phyloP scores from a whole-genome alignment of 2,888 invertebrate genomes.

The Agrypnus murinus region DNA sequence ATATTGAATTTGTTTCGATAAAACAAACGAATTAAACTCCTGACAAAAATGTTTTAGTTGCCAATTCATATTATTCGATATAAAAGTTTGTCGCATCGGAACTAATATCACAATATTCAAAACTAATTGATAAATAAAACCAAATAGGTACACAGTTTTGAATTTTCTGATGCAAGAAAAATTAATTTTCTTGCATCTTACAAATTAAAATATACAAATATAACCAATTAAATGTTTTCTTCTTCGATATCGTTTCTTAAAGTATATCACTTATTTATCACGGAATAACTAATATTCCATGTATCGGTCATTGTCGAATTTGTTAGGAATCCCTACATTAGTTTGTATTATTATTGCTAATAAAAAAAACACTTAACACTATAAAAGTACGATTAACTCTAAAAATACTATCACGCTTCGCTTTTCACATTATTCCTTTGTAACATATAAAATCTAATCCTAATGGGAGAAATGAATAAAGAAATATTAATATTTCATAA shows the following conservation, averaged over 20 bases:
- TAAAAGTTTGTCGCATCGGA: constrained; percentile 42
- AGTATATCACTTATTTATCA: constrained; percentile 46
- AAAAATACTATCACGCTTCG: constrained; percentile 54
- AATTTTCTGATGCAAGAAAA: not conserved
- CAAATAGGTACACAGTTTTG: constrained; percentile 17
- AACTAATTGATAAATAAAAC: constrained; percentile 20
- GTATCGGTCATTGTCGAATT: constrained; percentile 40
- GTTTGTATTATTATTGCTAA: constrained; percentile 44
- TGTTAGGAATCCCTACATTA: constrained; percentile 27
- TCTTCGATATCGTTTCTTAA: constrained; percentile 34
- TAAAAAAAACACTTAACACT: constrained; percentile 46
- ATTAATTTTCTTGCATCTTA: not conserved
- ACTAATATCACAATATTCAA: constrained; percentile 50
- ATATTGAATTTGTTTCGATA: constrained; percentile 40
- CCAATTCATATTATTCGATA: constrained; percentile 44
- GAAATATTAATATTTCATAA: constrained; percentile 20
- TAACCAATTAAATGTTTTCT: not conserved
- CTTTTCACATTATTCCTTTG: constrained; percentile 51
- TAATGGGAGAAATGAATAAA: constrained; percentile 48
- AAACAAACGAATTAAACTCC: constrained; percentile 36
- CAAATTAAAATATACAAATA: constrained; percentile 6
- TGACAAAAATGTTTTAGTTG: constrained; percentile 38
- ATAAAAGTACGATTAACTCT: constrained; percentile 46
- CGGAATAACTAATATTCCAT: constrained; percentile 39
- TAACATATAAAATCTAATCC: constrained; percentile 46